These are phyloP conservation scores for Sclerodermus sp. DNA, from an alignment of 2,888 invertebrate genomes.

Conservation along the genomic window DNA sequence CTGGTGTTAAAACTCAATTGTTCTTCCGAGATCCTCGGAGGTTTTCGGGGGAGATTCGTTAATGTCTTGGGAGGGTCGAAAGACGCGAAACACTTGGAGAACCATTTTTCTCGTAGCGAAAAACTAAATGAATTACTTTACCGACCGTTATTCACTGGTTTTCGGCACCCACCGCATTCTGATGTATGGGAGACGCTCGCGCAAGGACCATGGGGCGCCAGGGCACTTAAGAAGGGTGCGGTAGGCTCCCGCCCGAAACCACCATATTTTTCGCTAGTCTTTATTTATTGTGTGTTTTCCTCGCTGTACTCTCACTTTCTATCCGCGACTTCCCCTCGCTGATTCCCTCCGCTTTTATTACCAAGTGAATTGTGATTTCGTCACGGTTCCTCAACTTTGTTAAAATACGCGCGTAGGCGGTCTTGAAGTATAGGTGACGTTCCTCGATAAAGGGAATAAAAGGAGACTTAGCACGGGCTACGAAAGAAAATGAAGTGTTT, in stretches of 20 bases:
- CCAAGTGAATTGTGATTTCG: conserved; percentile 43
- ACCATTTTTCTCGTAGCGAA: conserved; percentile 1
- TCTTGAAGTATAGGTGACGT: neutral
- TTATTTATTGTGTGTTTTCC: conserved; percentile 45
- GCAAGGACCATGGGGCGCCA: conserved; percentile 43
- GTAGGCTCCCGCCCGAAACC: conserved; percentile 29
- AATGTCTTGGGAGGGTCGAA: too few species aligned
- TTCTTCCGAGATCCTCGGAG: too few species aligned
- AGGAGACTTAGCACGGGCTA: neutral
- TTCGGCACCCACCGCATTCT: conserved; percentile 26
- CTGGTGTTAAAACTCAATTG: too few species aligned
- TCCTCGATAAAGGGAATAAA: neutral
- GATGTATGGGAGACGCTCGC: conserved; percentile 39
- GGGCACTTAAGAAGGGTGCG: conserved; percentile 47
- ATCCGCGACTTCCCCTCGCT: conserved; percentile 16
- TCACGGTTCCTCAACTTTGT: conserved; percentile 44
- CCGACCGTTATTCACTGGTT: conserved; percentile 28
- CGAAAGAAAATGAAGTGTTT: conserved; percentile 1
- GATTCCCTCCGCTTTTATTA: conserved; percentile 27
- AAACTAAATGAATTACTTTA: conserved; percentile 9
- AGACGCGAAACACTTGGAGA: neutral
- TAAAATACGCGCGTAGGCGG: conserved; percentile 8
- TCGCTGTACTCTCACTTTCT: conserved; percentile 10
- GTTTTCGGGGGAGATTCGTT: too few species aligned
- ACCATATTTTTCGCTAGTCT: conserved; percentile 44